Base-by-base conservation (phyloP, 2,888 invertebrate species). In the Synergus gifuensis region DNA sequence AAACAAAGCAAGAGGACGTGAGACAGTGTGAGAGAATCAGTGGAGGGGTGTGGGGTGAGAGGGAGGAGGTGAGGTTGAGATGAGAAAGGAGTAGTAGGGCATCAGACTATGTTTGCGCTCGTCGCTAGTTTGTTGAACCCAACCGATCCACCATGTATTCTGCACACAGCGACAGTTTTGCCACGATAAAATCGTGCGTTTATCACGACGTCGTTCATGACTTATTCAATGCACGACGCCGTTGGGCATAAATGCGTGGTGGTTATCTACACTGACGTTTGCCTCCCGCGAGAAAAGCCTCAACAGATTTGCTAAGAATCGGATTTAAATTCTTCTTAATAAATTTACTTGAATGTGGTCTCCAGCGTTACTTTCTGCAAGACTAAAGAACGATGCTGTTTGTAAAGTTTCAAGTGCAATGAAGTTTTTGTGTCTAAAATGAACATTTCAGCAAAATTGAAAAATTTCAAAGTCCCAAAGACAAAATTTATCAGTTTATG, bases 181-280 rank as follows among this genome's bases (percentile, higher is more conserved):
- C 82, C 77, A 79, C 85, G 87, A 88, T 88, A 87, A 86, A 86
- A 88, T 87, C 87, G 84, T 81, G 82, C 83, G 84, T 85, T 87
- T 88, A 86, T 87, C 87, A 85, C 76, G 80, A 82, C 81, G 83
- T 86, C 86, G 84, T 87, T 86, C 88, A 88, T 88, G 88, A 86
- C 85, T 88, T 88, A 88, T 88, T 88, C 88, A 88, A 86, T 85
- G 83, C 85, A 82, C 83, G 84, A 85, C 78, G 81, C 78, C 78
- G 78, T 82, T 82, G 83, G 83, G 83, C 81, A 85, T 84, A 83
- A 85, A 83, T 81, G 85, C 83, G 83, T 73, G 73, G 49, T 73
- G 49, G 54, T 36, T 73, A 54, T 73, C 54, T 49, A n/a, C 73
- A 73, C 40, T 73, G 54, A 54, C n/a, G 73, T 73, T 69, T 73